These are phyloP conservation scores for Sebastes alutus DNA, from an alignment of 2,797 vertebrate genomes.

Conservation along the genomic window DNA sequence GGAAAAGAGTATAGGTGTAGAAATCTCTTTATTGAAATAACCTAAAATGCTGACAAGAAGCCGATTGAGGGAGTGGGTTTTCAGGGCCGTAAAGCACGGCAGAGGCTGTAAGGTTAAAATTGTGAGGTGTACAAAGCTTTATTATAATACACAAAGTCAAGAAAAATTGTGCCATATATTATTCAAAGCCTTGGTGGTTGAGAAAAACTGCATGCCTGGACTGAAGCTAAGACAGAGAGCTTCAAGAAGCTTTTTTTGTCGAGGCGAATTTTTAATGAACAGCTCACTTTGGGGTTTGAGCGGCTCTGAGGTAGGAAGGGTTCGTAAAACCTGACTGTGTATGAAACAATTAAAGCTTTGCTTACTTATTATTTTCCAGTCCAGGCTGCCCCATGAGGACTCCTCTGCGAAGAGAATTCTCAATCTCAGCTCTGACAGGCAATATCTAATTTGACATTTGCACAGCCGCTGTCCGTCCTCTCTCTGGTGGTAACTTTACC, in stretches of 20 bases:
- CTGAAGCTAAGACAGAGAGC: conserved; percentile 7
- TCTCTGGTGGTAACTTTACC: conserved; percentile 11
- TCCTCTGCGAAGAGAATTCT: conserved; percentile 7
- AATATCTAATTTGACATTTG: conserved; percentile 47
- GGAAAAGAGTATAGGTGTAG: neutral
- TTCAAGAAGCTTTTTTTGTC: conserved; percentile 21
- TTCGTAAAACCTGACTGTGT: conserved; percentile 37
- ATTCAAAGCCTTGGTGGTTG: conserved; percentile 24
- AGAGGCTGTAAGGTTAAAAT: neutral
- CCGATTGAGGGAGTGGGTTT: neutral
- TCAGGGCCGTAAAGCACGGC: neutral
- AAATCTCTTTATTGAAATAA: neutral
- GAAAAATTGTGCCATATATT: conserved; percentile 3
- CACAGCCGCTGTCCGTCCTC: conserved; percentile 3
- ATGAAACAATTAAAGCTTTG: conserved; percentile 41
- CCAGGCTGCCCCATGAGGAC: conserved; percentile 13
- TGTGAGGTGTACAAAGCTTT: conserved; percentile 1
- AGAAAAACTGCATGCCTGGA: neutral
- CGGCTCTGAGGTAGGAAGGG: conserved; percentile 9
- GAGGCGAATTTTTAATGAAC: conserved; percentile 54
- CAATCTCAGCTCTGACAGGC: conserved; percentile 17
- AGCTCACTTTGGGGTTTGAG: neutral
- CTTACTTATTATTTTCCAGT: conserved; percentile 40
- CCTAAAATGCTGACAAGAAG: neutral
- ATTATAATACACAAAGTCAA: conserved; percentile 15